Conservation (phyloP, 30 jellyfish, hydroid and myxozoan genomes). For the Turritopsis dohrnii region DNA sequence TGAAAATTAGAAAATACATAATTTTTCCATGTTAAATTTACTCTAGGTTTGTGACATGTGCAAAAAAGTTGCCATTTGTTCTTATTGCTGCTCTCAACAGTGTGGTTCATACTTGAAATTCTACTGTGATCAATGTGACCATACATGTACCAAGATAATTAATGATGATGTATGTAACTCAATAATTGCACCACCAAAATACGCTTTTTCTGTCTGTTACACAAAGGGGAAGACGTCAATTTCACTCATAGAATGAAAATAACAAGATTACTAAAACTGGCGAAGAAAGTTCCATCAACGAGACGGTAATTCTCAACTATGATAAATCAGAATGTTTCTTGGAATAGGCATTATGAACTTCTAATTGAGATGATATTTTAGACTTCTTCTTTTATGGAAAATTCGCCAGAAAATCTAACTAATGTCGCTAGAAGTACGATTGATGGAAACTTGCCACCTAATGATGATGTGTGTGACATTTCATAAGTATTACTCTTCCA, state of each 20-base stretch:
- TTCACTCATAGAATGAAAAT: not conserved
- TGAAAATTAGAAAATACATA: no score
- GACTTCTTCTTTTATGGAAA: no score
- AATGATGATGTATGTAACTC: not conserved
- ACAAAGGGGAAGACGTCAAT: not conserved
- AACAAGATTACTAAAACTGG: not conserved
- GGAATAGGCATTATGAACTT: no score
- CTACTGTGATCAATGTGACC: not conserved
- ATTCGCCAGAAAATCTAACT: no score
- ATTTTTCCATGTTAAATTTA: not conserved
- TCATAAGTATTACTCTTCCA: no score
- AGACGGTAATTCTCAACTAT: no score
- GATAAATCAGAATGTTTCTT: no score
- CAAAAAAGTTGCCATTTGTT: not conserved
- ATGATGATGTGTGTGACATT: no score
- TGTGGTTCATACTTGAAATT: not conserved
- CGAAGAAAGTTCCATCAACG: no score
- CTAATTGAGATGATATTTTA: no score
- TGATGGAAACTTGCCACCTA: no score
- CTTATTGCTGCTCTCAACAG: not conserved
- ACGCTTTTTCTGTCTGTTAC: not conserved
- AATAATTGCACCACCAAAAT: not conserved
- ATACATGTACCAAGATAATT: not conserved
- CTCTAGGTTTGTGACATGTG: not conserved
- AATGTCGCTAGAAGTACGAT: no score